These are phyloP conservation scores for Trichoplax adhaerens DNA, from an alignment of 37 sponge, comb jelly and placozoan genomes.

Conservation along the genomic window DNA sequence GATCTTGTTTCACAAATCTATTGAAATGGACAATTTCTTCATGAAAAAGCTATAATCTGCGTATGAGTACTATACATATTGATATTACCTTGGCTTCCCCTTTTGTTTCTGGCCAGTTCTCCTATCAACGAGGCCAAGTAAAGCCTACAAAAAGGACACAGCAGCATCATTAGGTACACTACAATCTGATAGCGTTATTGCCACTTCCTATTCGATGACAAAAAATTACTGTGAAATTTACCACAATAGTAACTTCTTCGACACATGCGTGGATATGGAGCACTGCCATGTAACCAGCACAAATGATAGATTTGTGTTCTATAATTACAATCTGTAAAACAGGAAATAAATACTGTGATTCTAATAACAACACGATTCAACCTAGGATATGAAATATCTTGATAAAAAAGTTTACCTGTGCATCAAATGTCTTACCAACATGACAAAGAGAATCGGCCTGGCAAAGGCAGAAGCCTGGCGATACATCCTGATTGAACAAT, in stretches of 20 bases:
- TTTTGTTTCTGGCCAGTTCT: constrained; percentile 74
- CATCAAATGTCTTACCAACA: constrained; percentile 40
- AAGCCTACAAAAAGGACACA: constrained; percentile 27
- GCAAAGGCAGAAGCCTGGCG: constrained; percentile 53
- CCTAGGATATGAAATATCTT: neutral
- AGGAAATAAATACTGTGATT: neutral
- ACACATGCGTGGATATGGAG: constrained; percentile 80
- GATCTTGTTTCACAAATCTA: constrained; percentile 85
- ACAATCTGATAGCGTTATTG: too few species aligned
- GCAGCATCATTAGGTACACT: neutral
- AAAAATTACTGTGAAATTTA: constrained; percentile 6
- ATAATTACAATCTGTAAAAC: constrained; percentile 54
- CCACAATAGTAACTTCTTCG: constrained; percentile 82
- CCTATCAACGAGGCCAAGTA: constrained; percentile 68
- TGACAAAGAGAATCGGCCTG: constrained; percentile 40
- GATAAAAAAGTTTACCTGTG: constrained; percentile 11
- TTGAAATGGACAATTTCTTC: neutral
- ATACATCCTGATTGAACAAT: constrained; percentile 4
- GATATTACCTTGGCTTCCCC: constrained; percentile 43
- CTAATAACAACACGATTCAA: neutral
- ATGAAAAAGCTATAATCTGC: neutral
- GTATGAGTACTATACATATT: neutral
- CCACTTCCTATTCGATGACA: neutral
- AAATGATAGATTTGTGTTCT: constrained; percentile 85
- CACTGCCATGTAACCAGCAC: constrained; percentile 84